These are phyloP conservation scores for Drosophila subobscura DNA, from an alignment of 1,140 invertebrate species.

Conservation along the genomic window DNA sequence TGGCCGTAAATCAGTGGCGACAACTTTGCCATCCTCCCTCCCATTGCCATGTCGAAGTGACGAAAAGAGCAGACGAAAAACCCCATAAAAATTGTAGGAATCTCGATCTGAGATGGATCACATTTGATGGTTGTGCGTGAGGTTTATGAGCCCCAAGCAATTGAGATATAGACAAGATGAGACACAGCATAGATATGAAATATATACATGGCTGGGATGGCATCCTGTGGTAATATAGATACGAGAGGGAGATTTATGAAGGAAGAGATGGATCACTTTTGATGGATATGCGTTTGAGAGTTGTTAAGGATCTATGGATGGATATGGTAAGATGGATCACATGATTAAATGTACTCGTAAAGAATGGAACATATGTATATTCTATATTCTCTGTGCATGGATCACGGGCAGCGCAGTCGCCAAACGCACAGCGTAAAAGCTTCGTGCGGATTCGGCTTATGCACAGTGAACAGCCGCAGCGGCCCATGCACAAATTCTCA, in stretches of 20 bases:
- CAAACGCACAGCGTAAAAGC: no score
- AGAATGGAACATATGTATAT: no score
- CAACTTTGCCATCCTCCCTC: constrained; percentile 27
- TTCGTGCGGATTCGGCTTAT: no score
- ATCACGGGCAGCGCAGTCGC: no score
- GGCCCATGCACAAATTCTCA: no score
- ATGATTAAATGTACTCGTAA: no score
- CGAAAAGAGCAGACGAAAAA: constrained; percentile 36
- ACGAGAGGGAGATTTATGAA: constrained; percentile 1
- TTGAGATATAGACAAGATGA: constrained; percentile 33
- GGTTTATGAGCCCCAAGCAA: constrained; percentile 35
- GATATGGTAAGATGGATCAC: no score
- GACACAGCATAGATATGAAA: neutral
- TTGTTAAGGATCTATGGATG: neutral
- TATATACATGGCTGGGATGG: neutral
- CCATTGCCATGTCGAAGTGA: constrained; percentile 25
- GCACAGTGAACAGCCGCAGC: no score
- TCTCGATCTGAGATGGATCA: constrained; percentile 40
- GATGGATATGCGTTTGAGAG: constrained; percentile 3
- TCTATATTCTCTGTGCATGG: no score
- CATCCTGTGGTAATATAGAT: neutral
- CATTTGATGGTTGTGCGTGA: constrained; percentile 23
- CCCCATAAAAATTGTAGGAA: constrained; percentile 30
- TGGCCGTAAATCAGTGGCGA: constrained; percentile 58
- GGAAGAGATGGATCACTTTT: constrained; percentile 1